Percentiles rank a stretch among this genome's conserved stretches.
Evolutionary conservation across 2,113 vertebrate genomes (phyloP).

Genomic region (Microcebus griseorufus): DNA sequence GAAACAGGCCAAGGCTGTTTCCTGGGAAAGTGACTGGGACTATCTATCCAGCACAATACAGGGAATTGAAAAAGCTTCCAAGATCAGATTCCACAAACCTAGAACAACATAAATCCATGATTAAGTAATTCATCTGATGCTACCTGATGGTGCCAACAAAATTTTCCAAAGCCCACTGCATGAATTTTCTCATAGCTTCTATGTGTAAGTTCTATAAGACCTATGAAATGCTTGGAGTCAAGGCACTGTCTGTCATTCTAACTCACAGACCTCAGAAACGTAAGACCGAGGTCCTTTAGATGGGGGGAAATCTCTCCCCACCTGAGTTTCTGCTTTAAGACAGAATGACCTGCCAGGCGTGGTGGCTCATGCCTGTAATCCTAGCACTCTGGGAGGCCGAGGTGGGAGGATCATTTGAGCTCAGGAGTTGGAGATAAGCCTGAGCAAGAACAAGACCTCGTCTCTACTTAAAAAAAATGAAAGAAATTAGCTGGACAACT

Average conservation of each 20-base stretch:
- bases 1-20: slow-evolving; percentile 13
- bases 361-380: no score
- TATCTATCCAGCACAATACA: neutral
- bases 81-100: neutral
- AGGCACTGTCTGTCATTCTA: neutral
- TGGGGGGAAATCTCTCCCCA: neutral
- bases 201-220: neutral
- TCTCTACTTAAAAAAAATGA: no score
- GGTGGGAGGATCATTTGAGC: no score
- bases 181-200: neutral
- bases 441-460: no score
- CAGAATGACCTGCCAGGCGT: neutral
- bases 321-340: slow-evolving; percentile 28
- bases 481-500: no score
- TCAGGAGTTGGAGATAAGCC: no score
- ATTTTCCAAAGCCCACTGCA: slow-evolving; percentile 23
- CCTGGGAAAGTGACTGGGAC: neutral
- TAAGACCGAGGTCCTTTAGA: neutral
- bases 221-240: neutral
- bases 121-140: slow-evolving; percentile 10
- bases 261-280: neutral
- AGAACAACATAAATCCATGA: neutral
- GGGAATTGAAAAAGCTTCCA: neutral
- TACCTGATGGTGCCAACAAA: neutral
- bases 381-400: no score